Conservation (phyloP, 1,140 invertebrate genomes). For the Pemphigus obesinymphae region DNA sequence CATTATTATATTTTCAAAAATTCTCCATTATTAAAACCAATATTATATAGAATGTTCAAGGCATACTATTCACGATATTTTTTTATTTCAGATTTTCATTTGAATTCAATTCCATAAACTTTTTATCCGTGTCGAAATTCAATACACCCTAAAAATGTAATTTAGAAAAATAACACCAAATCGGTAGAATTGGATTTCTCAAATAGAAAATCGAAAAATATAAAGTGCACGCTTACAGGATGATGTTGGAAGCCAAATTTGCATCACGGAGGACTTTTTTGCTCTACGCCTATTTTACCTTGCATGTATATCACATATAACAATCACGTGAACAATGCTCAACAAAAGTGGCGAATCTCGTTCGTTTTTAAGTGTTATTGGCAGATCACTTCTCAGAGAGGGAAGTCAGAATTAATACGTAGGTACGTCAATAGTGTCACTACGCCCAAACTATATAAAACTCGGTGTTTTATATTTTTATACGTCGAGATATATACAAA, state of each 20-base stretch:
- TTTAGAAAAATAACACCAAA: neutral
- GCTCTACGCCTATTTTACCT: neutral
- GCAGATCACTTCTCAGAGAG: no score
- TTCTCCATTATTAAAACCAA: neutral
- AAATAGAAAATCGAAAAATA: neutral
- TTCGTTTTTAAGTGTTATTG: neutral
- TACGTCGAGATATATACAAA: no score
- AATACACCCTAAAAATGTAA: slow-evolving; percentile 10
- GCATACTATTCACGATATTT: neutral
- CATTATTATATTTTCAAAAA: neutral
- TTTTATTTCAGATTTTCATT: neutral
- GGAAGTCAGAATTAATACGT: no score
- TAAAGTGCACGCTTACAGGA: neutral
- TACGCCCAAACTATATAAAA: no score
- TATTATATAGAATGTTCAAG: neutral
- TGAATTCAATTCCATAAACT: neutral
- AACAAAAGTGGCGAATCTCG: neutral
- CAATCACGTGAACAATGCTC: neutral
- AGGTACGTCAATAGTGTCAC: no score
- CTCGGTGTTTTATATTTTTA: no score
- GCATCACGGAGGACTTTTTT: neutral
- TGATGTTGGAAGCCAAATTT: neutral
- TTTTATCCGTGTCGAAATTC: neutral
- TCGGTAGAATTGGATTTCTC: neutral
- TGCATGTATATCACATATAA: neutral